phyloP scores from a whole-genome alignment of 2,113 vertebrate genomes.

The Halcyon senegalensis region DNA sequence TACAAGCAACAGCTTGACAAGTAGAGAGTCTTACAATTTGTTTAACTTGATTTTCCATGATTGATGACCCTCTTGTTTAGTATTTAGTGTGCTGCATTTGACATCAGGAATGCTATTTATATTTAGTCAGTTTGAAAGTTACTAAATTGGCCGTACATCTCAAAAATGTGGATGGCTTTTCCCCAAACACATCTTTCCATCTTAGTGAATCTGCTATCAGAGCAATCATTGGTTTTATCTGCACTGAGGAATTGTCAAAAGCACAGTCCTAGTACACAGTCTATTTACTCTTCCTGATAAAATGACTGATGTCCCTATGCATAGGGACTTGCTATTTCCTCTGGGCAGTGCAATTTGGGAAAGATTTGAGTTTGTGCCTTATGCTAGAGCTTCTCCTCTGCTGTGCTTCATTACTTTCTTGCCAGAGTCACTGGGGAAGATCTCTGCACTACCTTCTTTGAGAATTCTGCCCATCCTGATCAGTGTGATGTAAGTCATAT shows the following conservation, averaged over 20 bases:
- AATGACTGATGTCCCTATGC: neutral
- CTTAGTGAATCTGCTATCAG: conserved; percentile 24
- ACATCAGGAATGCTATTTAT: conserved; percentile 45
- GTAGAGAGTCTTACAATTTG: neutral
- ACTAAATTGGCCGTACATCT: neutral
- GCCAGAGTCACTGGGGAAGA: neutral
- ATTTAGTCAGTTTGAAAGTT: conserved; percentile 58
- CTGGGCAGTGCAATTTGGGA: neutral
- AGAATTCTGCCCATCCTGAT: neutral
- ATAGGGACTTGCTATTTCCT: neutral
- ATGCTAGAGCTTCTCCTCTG: neutral
- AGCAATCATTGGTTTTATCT: conserved; percentile 61
- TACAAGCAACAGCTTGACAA: conserved; percentile 32
- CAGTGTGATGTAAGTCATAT: neutral
- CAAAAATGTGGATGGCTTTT: neutral
- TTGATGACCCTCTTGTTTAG: conserved; percentile 46
- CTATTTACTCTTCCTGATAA: conserved; percentile 27
- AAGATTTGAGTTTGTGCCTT: neutral
- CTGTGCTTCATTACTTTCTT: neutral
- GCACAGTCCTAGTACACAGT: neutral
- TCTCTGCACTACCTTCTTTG: neutral
- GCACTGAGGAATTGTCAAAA: conserved; percentile 34
- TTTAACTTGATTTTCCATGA: conserved; percentile 52
- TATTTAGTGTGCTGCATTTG: conserved; percentile 22
- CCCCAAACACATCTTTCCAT: neutral